Percentiles rank a stretch among this genome's conserved stretches.
phyloP scores from a whole-genome alignment of 37 sponge, comb jelly and placozoan genomes.

The Crambe crambe region DNA sequence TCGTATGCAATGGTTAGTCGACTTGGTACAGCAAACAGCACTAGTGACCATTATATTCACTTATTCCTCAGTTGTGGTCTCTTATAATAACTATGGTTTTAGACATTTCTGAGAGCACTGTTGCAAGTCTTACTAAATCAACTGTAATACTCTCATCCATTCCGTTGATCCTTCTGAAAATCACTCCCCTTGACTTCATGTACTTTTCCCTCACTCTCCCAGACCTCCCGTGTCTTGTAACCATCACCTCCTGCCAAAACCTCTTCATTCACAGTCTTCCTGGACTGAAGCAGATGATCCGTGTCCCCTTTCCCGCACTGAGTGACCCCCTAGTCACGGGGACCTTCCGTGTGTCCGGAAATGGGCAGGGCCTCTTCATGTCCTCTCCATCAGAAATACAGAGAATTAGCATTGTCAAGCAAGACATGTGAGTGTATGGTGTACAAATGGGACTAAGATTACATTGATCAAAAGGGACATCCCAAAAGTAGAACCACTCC shows the following conservation, averaged over 20 bases:
- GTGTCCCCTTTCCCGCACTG: conserved; percentile 12
- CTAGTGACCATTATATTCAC: background rate
- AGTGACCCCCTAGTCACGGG: conserved; percentile 8
- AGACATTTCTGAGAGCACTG: too few species aligned
- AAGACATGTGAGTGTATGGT: conserved; percentile 27
- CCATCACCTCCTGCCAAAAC: conserved; percentile 9
- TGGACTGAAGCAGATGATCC: conserved; percentile 26
- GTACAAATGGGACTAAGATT: too few species aligned
- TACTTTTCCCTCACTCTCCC: too few species aligned
- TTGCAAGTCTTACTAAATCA: too few species aligned
- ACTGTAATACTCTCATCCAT: background rate
- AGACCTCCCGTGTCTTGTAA: conserved; percentile 48
- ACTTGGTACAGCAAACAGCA: background rate
- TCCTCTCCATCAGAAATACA: conserved; percentile 41
- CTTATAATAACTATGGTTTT: too few species aligned
- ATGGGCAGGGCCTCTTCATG: conserved; percentile 45
- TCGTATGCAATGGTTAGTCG: conserved; percentile 48
- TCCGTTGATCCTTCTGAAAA: background rate
- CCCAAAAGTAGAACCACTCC: too few species aligned
- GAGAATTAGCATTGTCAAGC: conserved; percentile 26
- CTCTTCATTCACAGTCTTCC: conserved; percentile 33
- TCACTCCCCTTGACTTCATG: background rate
- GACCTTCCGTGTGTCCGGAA: conserved; percentile 47
- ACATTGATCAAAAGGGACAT: too few species aligned
- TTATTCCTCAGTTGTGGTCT: too few species aligned